These are phyloP conservation scores for Malacoraja senta DNA, from an alignment of 2,797 vertebrate genomes.

Conservation along the genomic window DNA sequence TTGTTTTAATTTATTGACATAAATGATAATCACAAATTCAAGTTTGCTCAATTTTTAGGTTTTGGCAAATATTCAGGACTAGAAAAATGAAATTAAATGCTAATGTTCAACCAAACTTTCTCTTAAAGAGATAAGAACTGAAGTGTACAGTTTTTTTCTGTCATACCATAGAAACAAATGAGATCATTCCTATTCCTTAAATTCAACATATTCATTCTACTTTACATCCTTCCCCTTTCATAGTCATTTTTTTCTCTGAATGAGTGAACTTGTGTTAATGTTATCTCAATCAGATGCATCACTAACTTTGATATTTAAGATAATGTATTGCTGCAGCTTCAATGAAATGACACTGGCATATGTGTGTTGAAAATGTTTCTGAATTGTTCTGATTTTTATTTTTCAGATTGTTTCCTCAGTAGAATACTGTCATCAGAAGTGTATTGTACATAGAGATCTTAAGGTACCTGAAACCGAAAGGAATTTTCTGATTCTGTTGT, in stretches of 20 bases:
- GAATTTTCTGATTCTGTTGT: constrained; percentile 36
- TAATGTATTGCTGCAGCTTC: neutral
- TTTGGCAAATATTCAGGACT: neutral
- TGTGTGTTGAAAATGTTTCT: neutral
- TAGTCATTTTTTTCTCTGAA: neutral
- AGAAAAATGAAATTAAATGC: constrained; percentile 1
- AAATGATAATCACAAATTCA: neutral
- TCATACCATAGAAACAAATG: neutral
- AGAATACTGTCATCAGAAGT: constrained; percentile 92
- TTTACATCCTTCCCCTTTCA: neutral
- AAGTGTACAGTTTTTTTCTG: neutral
- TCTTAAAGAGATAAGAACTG: neutral
- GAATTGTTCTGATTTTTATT: constrained; percentile 41
- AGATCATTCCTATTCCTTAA: neutral
- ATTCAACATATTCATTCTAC: neutral
- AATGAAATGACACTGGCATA: neutral
- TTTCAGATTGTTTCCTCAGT: constrained; percentile 94
- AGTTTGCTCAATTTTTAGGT: neutral
- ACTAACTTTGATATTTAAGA: neutral
- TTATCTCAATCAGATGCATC: neutral
- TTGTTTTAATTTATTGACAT: neutral
- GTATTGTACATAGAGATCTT: constrained; percentile 88
- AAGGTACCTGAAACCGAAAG: constrained; percentile 62
- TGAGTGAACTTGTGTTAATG: neutral
- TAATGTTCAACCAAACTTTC: neutral